Evolutionary conservation across 2,888 invertebrate species (phyloP).

Genomic region (Zaprionus obscuricornis): DNA sequence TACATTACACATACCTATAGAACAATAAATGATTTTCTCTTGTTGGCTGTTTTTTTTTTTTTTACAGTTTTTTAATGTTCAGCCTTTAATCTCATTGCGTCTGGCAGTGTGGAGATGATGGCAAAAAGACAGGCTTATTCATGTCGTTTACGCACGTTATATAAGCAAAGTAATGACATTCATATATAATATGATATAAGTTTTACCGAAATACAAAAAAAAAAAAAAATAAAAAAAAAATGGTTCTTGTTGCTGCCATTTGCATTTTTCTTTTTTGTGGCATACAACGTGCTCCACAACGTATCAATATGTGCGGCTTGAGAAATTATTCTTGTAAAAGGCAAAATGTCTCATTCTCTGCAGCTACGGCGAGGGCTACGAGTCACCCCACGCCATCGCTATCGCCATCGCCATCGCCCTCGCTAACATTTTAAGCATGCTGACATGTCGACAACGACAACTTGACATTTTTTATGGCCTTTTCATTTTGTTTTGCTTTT

Average conservation of each 20-base stretch:
- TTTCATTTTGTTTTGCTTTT: conserved; percentile 35
- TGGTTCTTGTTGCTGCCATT: conserved; percentile 42
- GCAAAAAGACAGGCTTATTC: neutral
- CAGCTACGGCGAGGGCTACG: too few species aligned
- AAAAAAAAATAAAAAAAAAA: too few species aligned
- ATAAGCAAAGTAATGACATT: conserved; percentile 67
- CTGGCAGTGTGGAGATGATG: neutral
- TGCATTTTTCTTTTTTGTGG: too few species aligned
- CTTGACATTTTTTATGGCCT: conserved; percentile 60
- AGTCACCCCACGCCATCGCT: conserved; percentile 29
- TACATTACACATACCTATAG: conserved; percentile 28
- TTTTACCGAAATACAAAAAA: too few species aligned
- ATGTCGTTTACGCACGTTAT: conserved; percentile 60
- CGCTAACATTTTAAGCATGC: conserved; percentile 41
- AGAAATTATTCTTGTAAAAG: conserved; percentile 48
- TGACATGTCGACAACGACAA: conserved; percentile 53
- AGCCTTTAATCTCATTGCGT: conserved; percentile 62
- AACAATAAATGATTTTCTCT: conserved; percentile 29
- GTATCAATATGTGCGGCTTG: too few species aligned
- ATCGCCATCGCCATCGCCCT: too few species aligned
- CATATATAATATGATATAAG: conserved; percentile 30
- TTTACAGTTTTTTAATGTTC: conserved; percentile 42
- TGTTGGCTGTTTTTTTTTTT: conserved; percentile 20
- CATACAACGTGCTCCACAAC: too few species aligned
- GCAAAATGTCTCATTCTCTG: conserved; percentile 3